Conservation (phyloP, 2,797 vertebrate species). For the Ispidina lecontei region DNA sequence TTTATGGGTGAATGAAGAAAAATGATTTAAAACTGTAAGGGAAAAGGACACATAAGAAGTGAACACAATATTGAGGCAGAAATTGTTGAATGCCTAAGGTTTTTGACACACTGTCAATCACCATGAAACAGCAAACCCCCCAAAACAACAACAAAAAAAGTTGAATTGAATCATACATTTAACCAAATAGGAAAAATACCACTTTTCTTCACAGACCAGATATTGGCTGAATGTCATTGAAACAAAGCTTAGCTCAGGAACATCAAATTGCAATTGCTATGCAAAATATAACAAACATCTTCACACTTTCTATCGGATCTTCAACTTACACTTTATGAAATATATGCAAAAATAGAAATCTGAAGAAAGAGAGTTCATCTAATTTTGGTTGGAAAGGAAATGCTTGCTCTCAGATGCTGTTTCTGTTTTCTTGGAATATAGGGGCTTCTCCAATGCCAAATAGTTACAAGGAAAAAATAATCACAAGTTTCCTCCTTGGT, state of each 20-base stretch:
- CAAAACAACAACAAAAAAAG: neutral
- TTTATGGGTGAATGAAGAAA: slow-evolving; percentile 16
- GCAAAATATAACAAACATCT: neutral
- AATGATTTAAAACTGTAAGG: neutral
- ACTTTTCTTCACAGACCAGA: neutral
- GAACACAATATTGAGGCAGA: neutral
- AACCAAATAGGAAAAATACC: neutral
- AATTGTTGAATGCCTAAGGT: neutral
- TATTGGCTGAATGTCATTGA: neutral
- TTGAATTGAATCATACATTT: neutral
- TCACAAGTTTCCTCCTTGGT: neutral
- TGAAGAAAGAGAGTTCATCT: neutral
- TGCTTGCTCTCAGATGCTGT: neutral
- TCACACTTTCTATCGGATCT: neutral
- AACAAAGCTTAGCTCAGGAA: neutral
- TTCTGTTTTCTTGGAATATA: neutral
- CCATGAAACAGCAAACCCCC: neutral
- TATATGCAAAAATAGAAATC: neutral
- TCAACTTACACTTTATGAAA: neutral
- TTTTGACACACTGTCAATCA: neutral
- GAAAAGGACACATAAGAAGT: neutral
- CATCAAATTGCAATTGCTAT: neutral
- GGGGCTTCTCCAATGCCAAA: neutral
- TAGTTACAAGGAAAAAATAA: neutral
- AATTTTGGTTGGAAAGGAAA: neutral